A percentile compares a stretch with the other conserved stretches of the same genome.
Conservation (phyloP, 2,797 vertebrate genomes). For the Anabas testudineus region DNA sequence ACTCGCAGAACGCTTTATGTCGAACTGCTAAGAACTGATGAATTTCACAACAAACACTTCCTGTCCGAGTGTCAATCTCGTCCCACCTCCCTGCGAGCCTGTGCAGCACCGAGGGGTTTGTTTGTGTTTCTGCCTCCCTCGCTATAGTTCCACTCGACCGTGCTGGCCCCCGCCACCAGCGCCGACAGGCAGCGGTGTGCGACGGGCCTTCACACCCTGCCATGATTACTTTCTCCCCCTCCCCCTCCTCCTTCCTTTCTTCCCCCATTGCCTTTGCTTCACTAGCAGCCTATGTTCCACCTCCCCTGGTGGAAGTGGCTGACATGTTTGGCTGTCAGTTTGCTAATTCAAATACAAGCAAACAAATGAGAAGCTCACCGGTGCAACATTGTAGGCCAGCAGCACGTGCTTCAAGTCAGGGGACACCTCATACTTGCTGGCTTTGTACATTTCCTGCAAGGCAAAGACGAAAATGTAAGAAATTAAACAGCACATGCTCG, state of each 20-base stretch:
- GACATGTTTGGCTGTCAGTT: slow-evolving; percentile 74
- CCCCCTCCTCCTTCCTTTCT: neutral
- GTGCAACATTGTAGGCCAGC: slow-evolving; percentile 92
- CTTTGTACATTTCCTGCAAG: slow-evolving; percentile 93
- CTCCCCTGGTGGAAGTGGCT: slow-evolving; percentile 26
- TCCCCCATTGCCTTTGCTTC: neutral
- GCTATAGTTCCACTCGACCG: slow-evolving; percentile 58
- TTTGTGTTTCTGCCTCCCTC: slow-evolving; percentile 62
- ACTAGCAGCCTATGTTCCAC: neutral
- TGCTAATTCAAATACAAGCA: slow-evolving; percentile 75
- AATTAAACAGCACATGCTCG: slow-evolving; percentile 64
- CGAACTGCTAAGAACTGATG: slow-evolving; percentile 33
- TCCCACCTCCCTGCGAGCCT: slow-evolving; percentile 14
- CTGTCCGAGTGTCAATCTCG: slow-evolving; percentile 29
- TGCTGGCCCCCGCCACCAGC: slow-evolving; percentile 36
- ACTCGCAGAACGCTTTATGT: slow-evolving; percentile 32
- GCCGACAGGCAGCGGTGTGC: slow-evolving; percentile 62
- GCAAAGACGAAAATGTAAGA: slow-evolving; percentile 57
- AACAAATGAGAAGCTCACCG: slow-evolving; percentile 86
- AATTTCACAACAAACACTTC: slow-evolving; percentile 31
- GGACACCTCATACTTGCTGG: slow-evolving; percentile 94
- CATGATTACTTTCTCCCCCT: slow-evolving; percentile 63
- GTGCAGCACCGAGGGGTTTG: slow-evolving; percentile 36
- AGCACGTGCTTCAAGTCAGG: slow-evolving; percentile 94
- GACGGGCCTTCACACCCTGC: slow-evolving; percentile 62